Percentiles rank a stretch among this genome's conserved stretches.
These are phyloP conservation scores for Montipora foliosa DNA, from an alignment of 64 coral and sea anemone genomes.

Conservation along the genomic window DNA sequence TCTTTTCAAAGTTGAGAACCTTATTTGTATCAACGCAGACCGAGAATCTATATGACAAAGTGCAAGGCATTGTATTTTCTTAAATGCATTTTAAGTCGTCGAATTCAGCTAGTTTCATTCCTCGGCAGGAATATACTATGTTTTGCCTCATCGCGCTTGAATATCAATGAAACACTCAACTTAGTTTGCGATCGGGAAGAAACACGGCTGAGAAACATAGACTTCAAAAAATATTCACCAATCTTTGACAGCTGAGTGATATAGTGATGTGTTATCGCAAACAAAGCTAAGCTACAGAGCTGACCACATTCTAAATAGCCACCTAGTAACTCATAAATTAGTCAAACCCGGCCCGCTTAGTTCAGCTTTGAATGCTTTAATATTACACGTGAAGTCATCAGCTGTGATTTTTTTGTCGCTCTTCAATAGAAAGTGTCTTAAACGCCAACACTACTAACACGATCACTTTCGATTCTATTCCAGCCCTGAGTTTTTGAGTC, in stretches of 20 bases:
- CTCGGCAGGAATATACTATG: neutral
- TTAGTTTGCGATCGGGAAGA: neutral
- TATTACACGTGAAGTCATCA: no score
- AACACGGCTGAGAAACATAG: neutral
- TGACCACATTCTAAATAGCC: neutral
- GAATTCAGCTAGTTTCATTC: neutral
- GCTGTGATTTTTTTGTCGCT: no score
- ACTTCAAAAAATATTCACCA: neutral
- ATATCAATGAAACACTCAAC: neutral
- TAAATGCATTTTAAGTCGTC: neutral
- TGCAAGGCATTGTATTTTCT: neutral
- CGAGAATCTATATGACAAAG: neutral
- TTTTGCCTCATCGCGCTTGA: neutral
- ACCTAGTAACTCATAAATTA: neutral
- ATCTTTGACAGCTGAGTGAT: conserved; percentile 33
- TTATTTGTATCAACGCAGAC: conserved; percentile 19
- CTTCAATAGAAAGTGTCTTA: neutral
- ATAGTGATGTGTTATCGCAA: conserved; percentile 14
- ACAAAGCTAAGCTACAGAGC: conserved; percentile 6
- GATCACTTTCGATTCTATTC: neutral
- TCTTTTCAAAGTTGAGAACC: neutral
- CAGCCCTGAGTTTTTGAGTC: neutral
- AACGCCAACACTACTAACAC: neutral
- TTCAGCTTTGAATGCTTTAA: no score
- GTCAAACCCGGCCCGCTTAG: neutral